These are phyloP conservation scores for Pyrgilauda ruficollis DNA, from an alignment of 2,113 vertebrate genomes.

Conservation along the genomic window DNA sequence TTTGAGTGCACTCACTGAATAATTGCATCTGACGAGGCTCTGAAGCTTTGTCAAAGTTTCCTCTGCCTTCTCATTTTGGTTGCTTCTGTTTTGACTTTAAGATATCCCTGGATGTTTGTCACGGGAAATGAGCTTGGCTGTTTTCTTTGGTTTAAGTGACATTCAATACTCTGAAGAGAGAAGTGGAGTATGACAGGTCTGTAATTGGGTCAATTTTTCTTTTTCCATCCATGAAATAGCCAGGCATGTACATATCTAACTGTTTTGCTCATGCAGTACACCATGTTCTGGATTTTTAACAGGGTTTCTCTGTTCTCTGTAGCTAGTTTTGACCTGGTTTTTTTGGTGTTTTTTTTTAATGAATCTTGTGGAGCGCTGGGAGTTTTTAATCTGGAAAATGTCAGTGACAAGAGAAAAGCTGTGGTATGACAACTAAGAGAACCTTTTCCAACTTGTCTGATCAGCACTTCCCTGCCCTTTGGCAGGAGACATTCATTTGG, in stretches of 20 bases:
- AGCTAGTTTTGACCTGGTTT: not conserved
- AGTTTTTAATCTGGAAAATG: not conserved
- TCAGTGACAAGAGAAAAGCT: not conserved
- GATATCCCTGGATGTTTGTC: slow-evolving; percentile 43
- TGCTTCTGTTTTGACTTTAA: slow-evolving; percentile 64
- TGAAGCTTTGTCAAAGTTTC: slow-evolving; percentile 10
- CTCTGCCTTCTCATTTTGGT: not conserved
- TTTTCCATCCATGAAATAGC: slow-evolving; percentile 45
- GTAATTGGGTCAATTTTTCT: slow-evolving; percentile 16
- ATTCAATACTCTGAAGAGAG: slow-evolving; percentile 24
- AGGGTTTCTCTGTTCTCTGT: not conserved
- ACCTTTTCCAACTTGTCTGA: not conserved
- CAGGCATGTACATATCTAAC: not conserved
- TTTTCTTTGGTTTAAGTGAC: slow-evolving; percentile 33
- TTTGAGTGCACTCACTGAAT: not conserved
- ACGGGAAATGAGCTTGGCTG: slow-evolving; percentile 12
- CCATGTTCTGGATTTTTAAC: not conserved
- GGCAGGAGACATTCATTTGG: not conserved
- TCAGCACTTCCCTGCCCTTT: not conserved
- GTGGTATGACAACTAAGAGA: not conserved
- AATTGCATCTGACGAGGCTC: slow-evolving; percentile 35
- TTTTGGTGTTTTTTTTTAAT: not conserved
- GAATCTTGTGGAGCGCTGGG: not conserved
- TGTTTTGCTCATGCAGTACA: not conserved
- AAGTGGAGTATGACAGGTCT: slow-evolving; percentile 7